Base-by-base conservation (phyloP, 2,113 vertebrate species). In the Elachura formosa region DNA sequence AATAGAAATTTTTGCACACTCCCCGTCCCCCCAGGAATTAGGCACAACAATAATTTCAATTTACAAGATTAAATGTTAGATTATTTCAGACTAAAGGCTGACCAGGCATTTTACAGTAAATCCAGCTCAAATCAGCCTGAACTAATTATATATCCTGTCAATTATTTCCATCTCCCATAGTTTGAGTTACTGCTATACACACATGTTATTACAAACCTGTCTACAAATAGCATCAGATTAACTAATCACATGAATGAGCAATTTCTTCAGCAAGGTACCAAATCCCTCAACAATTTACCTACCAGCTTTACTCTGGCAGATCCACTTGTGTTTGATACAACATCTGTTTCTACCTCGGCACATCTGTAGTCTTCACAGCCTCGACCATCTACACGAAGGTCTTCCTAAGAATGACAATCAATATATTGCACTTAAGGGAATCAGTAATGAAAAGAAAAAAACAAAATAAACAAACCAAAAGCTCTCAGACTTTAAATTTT, bases 261-360 rank as follows among this genome's bases (percentile, higher is more conserved):
- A 22, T 48, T 67, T 48, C 31, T 79, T 26, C 51, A 85, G 77
- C 45, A 82, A 75, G 6, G 8, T 24, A 72, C 5, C 8, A 1
- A 23, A 43, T 5, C 28, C 12, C 46, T 6, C 23, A 25, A 22
- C 67, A n/a, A 49, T 66, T 9, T 28, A 96, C 98, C 97, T 97
- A 99, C 99, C 98, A 99, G 98, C 63, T 98, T 98, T 82, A 99
- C 98, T 97, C 99, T 98, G 23, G 99, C 98, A 26, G 99, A 99
- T 15, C 99, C 99, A 18, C 99, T 99, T 77, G 99, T 99, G 96
- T 99, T 99, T 55, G 99, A 99, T 26, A 99, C 99, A 49, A 99
- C 98, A 28, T 99, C 99, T 3, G 99, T 99, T 96, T 99, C 99
- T 55, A 99, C 98, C 80, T 99, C 99, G 43, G 98, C 98, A 94